Evolutionary conservation across 2,797 vertebrate genomes (phyloP).

Genomic region (Centropyge bicolor): DNA sequence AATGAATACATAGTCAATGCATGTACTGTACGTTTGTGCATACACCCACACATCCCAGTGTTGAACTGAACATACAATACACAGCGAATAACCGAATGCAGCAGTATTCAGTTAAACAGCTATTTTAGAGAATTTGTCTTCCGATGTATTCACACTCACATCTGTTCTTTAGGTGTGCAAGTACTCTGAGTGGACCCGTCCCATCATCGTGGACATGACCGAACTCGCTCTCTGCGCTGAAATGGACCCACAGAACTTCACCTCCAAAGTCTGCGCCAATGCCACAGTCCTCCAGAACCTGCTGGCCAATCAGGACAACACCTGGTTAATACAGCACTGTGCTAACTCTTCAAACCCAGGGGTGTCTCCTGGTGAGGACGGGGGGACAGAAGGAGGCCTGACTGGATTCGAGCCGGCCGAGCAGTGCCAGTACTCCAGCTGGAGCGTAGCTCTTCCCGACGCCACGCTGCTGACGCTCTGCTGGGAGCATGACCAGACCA

Average conservation of each 20-base stretch:
- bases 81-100: background rate
- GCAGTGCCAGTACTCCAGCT: conserved; percentile 84
- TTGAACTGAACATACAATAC: too few relatives aligned
- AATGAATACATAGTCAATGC: background rate
- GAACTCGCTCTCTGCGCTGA: conserved; percentile 85
- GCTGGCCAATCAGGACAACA: conserved; percentile 86
- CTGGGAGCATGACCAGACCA: conserved; percentile 85
- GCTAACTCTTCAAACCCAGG: conserved; percentile 67
- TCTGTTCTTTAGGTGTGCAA: conserved; percentile 72
- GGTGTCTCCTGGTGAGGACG: conserved; percentile 13
- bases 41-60: too few relatives aligned
- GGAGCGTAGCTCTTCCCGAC: conserved; percentile 77
- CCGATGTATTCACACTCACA: background rate
- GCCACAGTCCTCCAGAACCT: conserved; percentile 80
- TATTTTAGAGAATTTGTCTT: conserved; percentile 3
- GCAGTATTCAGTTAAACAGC: background rate
- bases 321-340: conserved; percentile 84
- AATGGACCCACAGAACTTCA: conserved; percentile 82
- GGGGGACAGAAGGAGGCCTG: conserved; percentile 8
- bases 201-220: conserved; percentile 86
- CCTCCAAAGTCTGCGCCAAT: conserved; percentile 81
- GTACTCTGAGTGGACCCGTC: conserved; percentile 83
- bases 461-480: conserved; percentile 79
- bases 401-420: conserved; percentile 66
- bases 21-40: background rate